A percentile compares a stretch with the other conserved stretches of the same genome.
These are phyloP conservation scores for Orgyia antiqua DNA, from an alignment of 2,888 invertebrate genomes.

Conservation along the genomic window DNA sequence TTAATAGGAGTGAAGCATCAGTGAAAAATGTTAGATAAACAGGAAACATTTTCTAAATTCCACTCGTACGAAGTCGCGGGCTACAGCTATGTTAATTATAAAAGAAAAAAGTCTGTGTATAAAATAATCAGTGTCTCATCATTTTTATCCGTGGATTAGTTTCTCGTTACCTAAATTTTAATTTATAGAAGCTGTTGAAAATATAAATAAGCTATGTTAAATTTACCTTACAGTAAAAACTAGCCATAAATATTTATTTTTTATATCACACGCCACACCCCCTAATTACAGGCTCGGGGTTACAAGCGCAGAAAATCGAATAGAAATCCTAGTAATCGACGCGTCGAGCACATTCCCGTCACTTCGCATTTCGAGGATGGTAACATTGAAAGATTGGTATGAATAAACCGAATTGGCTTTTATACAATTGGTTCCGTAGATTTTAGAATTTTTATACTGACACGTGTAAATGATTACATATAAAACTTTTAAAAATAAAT, in stretches of 20 bases:
- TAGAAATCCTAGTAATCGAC: conserved; percentile 39
- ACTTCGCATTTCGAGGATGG: conserved; percentile 44
- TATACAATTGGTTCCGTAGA: conserved; percentile 12
- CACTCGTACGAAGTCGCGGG: no score
- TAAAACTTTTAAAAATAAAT: no score
- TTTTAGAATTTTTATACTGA: no score
- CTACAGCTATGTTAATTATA: no score
- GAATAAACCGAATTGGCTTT: neutral
- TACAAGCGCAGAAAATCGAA: conserved; percentile 30
- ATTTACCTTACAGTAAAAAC: neutral
- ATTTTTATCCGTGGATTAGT: no score
- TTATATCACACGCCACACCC: conserved; percentile 5
- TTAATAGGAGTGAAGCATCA: no score
- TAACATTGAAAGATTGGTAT: conserved; percentile 27
- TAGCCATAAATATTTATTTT: conserved; percentile 4
- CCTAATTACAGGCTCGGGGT: conserved; percentile 20
- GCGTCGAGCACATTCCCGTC: conserved; percentile 43
- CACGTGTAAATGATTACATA: no score
- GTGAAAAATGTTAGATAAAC: no score
- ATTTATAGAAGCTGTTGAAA: neutral
- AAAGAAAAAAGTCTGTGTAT: no score
- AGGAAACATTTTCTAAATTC: no score
- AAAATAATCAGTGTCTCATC: no score
- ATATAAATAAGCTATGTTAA: neutral
- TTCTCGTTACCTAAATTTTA: no score